Evolutionary conservation across 1,140 invertebrate genomes (phyloP).

Genomic region (Leptoteleia sp.): DNA sequence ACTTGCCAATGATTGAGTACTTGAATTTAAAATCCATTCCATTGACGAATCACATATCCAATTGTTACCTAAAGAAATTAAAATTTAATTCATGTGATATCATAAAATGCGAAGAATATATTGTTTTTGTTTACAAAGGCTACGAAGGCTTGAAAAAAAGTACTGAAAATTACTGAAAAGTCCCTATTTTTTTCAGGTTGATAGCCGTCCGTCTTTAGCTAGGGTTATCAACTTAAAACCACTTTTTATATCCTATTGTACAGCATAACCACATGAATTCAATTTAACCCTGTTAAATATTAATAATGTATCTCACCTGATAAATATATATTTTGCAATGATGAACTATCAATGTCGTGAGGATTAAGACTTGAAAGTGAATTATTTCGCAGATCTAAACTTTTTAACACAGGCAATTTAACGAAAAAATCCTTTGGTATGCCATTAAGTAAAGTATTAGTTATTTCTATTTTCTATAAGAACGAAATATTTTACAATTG

Average conservation of each 20-base stretch:
- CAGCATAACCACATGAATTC: too few relatives aligned
- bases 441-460: conserved; percentile 76
- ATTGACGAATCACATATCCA: conserved; percentile 83
- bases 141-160: too few relatives aligned
- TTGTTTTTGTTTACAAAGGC: too few relatives aligned
- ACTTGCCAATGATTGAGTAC: conserved; percentile 70
- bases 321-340: conserved; percentile 77
- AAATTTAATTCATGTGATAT: too few relatives aligned
- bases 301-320: conserved; percentile 68
- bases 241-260: too few relatives aligned
- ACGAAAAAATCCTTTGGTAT: conserved; percentile 75
- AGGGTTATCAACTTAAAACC: too few relatives aligned
- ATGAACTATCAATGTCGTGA: conserved; percentile 69
- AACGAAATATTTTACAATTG: too few relatives aligned
- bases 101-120: too few relatives aligned
- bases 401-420: conserved; percentile 71
- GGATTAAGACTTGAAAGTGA: conserved; percentile 75
- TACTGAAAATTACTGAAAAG: too few relatives aligned
- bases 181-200: too few relatives aligned
- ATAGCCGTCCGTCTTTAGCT: too few relatives aligned
- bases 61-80: conserved; percentile 79
- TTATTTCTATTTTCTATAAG: conserved; percentile 76
- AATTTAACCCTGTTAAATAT: too few relatives aligned
- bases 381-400: conserved; percentile 81
- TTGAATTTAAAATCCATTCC: conserved; percentile 82